phyloP scores from a whole-genome alignment of 53 echinoderm and acorn worm species.

The Holothuria scabra region DNA sequence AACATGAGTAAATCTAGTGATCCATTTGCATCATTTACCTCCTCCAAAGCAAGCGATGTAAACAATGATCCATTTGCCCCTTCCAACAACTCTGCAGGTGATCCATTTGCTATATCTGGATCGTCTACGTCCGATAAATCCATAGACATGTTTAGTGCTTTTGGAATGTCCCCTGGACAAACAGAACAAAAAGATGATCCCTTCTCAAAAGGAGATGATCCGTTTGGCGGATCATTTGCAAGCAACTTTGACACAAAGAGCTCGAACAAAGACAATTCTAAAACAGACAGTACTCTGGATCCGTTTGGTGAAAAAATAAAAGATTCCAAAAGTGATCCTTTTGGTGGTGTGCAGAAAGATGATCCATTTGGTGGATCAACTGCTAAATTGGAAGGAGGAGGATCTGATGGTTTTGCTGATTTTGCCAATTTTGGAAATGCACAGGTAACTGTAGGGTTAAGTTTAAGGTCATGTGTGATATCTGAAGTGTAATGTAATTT shows the following conservation, averaged over 20 bases:
- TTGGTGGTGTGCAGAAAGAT: conserved; percentile 39
- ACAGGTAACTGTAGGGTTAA: conserved; percentile 55
- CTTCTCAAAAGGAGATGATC: conserved; percentile 45
- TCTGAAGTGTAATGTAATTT: too few species aligned
- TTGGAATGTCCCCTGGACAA: conserved; percentile 34
- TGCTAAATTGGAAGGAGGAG: conserved; percentile 27
- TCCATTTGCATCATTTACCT: conserved; percentile 45
- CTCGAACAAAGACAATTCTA: conserved; percentile 29
- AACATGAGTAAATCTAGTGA: conserved; percentile 40
- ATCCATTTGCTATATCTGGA: conserved; percentile 29
- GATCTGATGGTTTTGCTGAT: conserved; percentile 80
- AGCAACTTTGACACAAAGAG: conserved; percentile 32
- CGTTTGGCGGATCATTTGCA: conserved; percentile 57
- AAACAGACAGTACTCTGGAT: conserved; percentile 54
- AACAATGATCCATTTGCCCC: conserved; percentile 45
- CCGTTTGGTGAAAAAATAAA: conserved; percentile 52
- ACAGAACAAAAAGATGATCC: conserved; percentile 43
- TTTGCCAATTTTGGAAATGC: conserved; percentile 96
- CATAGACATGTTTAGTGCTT: conserved; percentile 30
- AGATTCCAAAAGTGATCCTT: conserved; percentile 20
- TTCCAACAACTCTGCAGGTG: not conserved
- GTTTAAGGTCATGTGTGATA: too few species aligned
- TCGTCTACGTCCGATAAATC: conserved; percentile 24
- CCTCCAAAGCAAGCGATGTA: conserved; percentile 12
- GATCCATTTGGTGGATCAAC: conserved; percentile 61